Percentiles rank a stretch among this genome's conserved stretches.
phyloP scores from a whole-genome alignment of 2,797 vertebrate genomes.

The Pseudochirops cupreus region DNA sequence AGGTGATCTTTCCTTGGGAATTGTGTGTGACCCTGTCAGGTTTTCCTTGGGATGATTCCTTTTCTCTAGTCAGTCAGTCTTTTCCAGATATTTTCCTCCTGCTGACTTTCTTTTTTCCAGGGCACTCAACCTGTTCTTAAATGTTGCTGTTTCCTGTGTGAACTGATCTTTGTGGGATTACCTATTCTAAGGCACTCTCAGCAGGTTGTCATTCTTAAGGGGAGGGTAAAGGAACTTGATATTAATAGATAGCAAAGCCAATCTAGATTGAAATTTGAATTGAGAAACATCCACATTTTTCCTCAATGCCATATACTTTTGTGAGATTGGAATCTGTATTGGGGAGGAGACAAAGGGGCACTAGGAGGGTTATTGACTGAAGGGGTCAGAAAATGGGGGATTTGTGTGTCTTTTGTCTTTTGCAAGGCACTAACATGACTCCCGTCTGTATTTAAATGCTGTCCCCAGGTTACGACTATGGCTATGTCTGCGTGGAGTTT shows the following conservation, averaged over 20 bases:
- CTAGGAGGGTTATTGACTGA: conserved; percentile 83
- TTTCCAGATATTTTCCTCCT: conserved; percentile 63
- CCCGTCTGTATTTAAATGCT: conserved; percentile 99
- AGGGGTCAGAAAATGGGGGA: conserved; percentile 85
- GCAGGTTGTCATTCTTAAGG: conserved; percentile 60
- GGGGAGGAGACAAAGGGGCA: conserved; percentile 73
- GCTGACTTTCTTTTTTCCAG: conserved; percentile 67
- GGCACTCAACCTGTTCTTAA: conserved; percentile 67
- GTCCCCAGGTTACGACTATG: conserved; percentile 99
- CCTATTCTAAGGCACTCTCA: conserved; percentile 59
- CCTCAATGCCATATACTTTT: conserved; percentile 72
- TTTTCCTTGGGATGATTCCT: conserved; percentile 60
- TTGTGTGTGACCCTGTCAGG: conserved; percentile 57
- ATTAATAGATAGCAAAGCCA: conserved; percentile 57
- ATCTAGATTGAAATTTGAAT: conserved; percentile 68
- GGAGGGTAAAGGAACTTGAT: conserved; percentile 63
- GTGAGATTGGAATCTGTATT: conserved; percentile 70
- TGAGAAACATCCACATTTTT: conserved; percentile 70
- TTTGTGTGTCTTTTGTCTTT: conserved; percentile 86
- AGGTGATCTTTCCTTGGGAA: conserved; percentile 74
- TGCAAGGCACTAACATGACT: conserved; percentile 98
- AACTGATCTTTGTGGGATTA: conserved; percentile 61
- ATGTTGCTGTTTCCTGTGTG: conserved; percentile 63
- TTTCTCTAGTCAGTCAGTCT: conserved; percentile 40
- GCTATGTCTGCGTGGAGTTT: conserved; percentile 99